These are phyloP conservation scores for Mionectes macconnelli DNA, from an alignment of 2,113 vertebrate species.

Conservation along the genomic window DNA sequence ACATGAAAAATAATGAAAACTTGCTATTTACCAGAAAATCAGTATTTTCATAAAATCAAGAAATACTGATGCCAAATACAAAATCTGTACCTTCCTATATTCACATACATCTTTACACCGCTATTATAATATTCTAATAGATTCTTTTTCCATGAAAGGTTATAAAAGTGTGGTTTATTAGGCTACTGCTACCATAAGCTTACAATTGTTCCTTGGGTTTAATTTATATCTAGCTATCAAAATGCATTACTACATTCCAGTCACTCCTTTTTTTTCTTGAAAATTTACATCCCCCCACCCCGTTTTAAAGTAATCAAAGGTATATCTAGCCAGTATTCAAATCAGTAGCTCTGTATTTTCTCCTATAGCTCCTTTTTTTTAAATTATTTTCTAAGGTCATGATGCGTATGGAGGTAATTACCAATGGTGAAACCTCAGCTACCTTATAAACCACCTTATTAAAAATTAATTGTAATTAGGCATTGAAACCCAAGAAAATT, in stretches of 20 bases:
- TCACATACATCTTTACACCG: background rate
- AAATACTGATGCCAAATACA: background rate
- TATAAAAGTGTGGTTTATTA: constrained; percentile 53
- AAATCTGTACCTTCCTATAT: background rate
- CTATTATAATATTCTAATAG: background rate
- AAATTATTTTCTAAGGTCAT: background rate
- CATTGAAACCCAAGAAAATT: background rate
- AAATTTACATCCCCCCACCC: background rate
- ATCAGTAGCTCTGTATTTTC: background rate
- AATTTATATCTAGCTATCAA: constrained; percentile 40
- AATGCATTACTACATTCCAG: background rate
- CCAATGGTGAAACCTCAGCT: background rate
- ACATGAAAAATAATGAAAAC: background rate
- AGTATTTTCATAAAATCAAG: background rate
- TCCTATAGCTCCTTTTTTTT: background rate
- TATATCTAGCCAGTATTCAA: background rate
- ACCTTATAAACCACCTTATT: background rate
- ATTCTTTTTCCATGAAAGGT: background rate
- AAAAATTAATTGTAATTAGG: constrained; percentile 14
- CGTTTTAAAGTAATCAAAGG: background rate
- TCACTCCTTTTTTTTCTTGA: background rate
- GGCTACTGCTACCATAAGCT: background rate
- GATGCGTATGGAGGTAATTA: background rate
- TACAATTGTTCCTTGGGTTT: background rate
- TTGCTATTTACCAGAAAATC: background rate